Evolutionary conservation across 2,888 invertebrate species (phyloP).

Genomic region (Lamproptera curius): DNA sequence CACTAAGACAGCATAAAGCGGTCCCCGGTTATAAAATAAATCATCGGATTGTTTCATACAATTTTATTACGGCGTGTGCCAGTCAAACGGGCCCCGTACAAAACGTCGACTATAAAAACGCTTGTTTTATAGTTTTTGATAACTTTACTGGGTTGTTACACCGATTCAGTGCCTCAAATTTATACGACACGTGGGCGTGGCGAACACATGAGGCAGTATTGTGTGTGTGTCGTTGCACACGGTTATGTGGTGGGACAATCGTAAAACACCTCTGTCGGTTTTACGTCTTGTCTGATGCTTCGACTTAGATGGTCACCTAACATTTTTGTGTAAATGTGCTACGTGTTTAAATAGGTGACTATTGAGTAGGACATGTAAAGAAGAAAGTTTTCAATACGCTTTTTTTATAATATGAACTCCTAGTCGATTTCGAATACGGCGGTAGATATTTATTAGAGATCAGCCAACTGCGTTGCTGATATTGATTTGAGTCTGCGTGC

Average conservation of each 20-base stretch:
- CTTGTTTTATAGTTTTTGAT: conserved; percentile 53
- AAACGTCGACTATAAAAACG: conserved; percentile 55
- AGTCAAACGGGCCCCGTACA: conserved; percentile 54
- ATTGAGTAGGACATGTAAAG: too few relatives aligned
- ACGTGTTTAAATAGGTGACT: too few relatives aligned
- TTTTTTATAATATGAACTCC: too few relatives aligned
- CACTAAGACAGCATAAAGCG: conserved; percentile 43
- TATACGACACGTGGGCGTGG: not conserved
- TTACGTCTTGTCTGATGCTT: too few relatives aligned
- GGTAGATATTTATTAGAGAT: too few relatives aligned
- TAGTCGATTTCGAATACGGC: too few relatives aligned
- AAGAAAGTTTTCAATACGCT: too few relatives aligned
- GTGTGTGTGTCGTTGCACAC: not conserved
- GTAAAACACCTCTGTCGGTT: not conserved
- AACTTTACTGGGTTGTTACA: conserved; percentile 40
- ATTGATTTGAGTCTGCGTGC: too few relatives aligned
- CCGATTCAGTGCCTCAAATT: not conserved
- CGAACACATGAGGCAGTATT: not conserved
- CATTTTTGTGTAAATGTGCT: too few relatives aligned
- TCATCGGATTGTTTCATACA: conserved; percentile 71
- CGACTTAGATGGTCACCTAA: too few relatives aligned
- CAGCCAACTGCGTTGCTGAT: too few relatives aligned
- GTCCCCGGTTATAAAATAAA: conserved; percentile 63
- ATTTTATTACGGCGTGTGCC: conserved; percentile 64
- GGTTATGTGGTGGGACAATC: not conserved